phyloP scores from a whole-genome alignment of 2,888 invertebrate species.

The Venustoraphidia nigricollis region DNA sequence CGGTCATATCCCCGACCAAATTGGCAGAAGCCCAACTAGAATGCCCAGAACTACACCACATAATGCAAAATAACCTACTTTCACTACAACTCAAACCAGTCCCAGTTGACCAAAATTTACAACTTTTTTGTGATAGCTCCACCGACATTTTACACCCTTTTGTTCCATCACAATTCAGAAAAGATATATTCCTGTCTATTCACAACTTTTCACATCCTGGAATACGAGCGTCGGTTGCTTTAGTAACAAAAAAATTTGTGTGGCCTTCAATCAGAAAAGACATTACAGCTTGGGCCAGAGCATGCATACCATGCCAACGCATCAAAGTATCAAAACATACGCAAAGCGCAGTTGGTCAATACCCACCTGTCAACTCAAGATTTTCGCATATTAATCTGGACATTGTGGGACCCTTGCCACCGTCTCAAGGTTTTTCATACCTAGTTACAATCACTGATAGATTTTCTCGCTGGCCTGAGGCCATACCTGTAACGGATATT shows the following conservation, averaged over 20 bases:
- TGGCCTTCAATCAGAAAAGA: constrained; percentile 14
- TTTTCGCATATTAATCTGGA: constrained; percentile 8
- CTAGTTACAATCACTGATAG: constrained; percentile 9
- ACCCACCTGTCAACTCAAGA: background rate
- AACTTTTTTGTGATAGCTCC: too few species aligned
- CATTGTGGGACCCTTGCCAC: background rate
- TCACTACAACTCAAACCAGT: too few species aligned
- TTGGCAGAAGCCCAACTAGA: too few species aligned
- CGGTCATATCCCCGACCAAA: too few species aligned
- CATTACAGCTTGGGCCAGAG: constrained; percentile 8
- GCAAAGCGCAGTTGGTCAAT: background rate
- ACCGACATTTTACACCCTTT: constrained; percentile 11
- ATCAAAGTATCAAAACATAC: constrained; percentile 11
- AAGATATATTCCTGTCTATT: constrained; percentile 11
- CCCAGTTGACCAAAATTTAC: too few species aligned
- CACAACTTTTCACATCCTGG: constrained; percentile 13
- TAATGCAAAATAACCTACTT: too few species aligned
- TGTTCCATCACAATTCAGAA: constrained; percentile 11
- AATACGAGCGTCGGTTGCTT: constrained; percentile 6
- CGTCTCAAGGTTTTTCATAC: constrained; percentile 2
- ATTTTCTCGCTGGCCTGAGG: constrained; percentile 17
- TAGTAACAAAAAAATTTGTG: constrained; percentile 10
- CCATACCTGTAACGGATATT: constrained; percentile 13
- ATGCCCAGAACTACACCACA: too few species aligned
- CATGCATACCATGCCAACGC: constrained; percentile 12